phyloP scores from a whole-genome alignment of 2,113 vertebrate genomes.

The Pelusios castaneus region DNA sequence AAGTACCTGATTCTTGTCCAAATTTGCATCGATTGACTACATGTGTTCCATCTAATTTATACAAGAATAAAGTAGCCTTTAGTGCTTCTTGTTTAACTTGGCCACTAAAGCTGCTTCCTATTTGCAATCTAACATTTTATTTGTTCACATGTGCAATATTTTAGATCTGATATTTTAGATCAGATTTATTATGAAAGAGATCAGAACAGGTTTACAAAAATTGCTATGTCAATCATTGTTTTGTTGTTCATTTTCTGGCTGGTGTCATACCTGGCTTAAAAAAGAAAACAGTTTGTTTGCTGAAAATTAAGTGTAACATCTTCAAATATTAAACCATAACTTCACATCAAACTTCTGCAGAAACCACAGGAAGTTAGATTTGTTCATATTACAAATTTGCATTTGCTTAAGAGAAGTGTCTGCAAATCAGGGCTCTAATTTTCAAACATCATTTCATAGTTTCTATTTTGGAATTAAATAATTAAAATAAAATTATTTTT shows the following conservation, averaged over 20 bases:
- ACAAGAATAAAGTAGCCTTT: not conserved
- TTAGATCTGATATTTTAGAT: slow-evolving; percentile 5
- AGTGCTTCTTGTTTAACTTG: not conserved
- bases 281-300: slow-evolving; percentile 1
- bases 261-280: slow-evolving; percentile 8
- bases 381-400: not conserved
- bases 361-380: not conserved
- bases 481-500: not conserved
- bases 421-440: not conserved
- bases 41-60: not conserved
- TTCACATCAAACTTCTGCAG: not conserved
- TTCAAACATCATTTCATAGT: not conserved
- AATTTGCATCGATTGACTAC: not conserved
- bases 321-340: slow-evolving; percentile 17
- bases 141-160: not conserved
- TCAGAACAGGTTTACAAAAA: slow-evolving; percentile 5
- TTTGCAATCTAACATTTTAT: not conserved
- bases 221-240: not conserved
- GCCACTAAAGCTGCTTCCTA: accelerated
- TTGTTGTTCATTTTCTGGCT: not conserved
- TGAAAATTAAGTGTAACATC: slow-evolving; percentile 13
- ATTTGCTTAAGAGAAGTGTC: not conserved
- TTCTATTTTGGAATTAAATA: slow-evolving; percentile 17
- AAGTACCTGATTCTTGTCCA: not conserved
- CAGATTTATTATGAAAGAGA: not conserved